phyloP scores from a whole-genome alignment of 2,888 invertebrate species.

The Magallana nippona region DNA sequence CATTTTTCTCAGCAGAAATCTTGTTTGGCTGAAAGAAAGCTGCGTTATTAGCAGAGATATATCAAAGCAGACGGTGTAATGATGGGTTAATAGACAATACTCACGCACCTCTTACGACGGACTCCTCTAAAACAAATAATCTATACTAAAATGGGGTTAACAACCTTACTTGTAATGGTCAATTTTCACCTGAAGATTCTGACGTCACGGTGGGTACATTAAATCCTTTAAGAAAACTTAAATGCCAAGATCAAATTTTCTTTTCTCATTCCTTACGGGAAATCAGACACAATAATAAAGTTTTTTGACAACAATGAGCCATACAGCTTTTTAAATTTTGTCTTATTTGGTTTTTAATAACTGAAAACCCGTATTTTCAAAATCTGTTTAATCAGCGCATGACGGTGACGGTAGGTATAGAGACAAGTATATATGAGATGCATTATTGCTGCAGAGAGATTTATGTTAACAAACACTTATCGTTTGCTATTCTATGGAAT shows the following conservation, averaged over 20 bases:
- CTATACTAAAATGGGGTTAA: not conserved
- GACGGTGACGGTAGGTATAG: no score
- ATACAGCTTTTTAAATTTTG: not conserved
- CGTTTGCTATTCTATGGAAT: not conserved
- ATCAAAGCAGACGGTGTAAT: conserved; percentile 18
- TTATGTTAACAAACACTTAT: not conserved
- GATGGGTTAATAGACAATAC: conserved; percentile 27
- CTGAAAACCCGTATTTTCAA: not conserved
- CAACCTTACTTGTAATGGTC: not conserved
- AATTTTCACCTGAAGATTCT: not conserved
- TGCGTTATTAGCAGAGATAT: conserved; percentile 18
- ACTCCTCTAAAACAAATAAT: conserved; percentile 13
- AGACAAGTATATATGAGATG: no score
- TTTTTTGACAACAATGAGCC: not conserved
- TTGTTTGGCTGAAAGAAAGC: conserved; percentile 12
- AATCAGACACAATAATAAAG: conserved; percentile 2
- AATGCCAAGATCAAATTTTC: not conserved
- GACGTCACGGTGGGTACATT: conserved; percentile 8
- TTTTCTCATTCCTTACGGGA: not conserved
- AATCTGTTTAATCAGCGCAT: no score
- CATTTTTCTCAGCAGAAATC: not conserved
- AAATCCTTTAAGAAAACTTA: conserved; percentile 19
- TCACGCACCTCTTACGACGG: not conserved
- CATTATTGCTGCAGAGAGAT: not conserved
- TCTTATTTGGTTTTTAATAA: not conserved